Evolutionary conservation across 2,888 invertebrate species (phyloP).

Genomic region (Pyrochroa serraticornis): DNA sequence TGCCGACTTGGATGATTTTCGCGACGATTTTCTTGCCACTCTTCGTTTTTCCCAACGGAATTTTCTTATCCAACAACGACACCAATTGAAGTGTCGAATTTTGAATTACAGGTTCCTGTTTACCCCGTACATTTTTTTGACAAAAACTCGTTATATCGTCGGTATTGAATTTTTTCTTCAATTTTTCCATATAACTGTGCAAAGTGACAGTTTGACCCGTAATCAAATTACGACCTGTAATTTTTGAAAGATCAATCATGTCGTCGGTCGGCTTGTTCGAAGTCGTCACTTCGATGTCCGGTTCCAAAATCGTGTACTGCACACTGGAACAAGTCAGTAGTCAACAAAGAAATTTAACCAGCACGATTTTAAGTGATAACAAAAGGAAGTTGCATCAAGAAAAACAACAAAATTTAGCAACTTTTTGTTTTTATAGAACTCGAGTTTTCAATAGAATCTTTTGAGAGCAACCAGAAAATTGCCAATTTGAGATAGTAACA

Average conservation of each 20-base stretch:
- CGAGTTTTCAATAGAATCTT: too few species aligned
- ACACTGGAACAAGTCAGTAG: too few species aligned
- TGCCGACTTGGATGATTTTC: conserved; percentile 42
- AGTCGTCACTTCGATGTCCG: too few species aligned
- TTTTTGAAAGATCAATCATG: conserved; percentile 32
- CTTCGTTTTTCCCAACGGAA: conserved; percentile 41
- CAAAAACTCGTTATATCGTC: neutral
- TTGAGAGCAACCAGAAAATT: too few species aligned
- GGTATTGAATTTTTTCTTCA: conserved; percentile 26
- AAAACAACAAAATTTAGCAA: too few species aligned
- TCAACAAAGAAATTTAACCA: too few species aligned
- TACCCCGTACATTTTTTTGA: neutral
- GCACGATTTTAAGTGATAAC: too few species aligned
- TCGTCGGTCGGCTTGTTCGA: neutral
- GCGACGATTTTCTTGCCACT: conserved; percentile 44
- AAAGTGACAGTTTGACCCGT: conserved; percentile 46
- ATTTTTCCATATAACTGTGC: conserved; percentile 41
- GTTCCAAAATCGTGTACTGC: too few species aligned
- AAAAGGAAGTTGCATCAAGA: too few species aligned
- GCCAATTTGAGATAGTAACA: too few species aligned
- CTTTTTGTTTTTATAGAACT: too few species aligned
- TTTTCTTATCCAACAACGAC: conserved; percentile 43
- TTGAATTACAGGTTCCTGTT: too few species aligned
- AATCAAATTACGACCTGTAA: conserved; percentile 42
- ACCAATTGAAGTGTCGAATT: conserved; percentile 23